phyloP scores from a whole-genome alignment of 2,113 vertebrate genomes.

The Platichthys flesus region DNA sequence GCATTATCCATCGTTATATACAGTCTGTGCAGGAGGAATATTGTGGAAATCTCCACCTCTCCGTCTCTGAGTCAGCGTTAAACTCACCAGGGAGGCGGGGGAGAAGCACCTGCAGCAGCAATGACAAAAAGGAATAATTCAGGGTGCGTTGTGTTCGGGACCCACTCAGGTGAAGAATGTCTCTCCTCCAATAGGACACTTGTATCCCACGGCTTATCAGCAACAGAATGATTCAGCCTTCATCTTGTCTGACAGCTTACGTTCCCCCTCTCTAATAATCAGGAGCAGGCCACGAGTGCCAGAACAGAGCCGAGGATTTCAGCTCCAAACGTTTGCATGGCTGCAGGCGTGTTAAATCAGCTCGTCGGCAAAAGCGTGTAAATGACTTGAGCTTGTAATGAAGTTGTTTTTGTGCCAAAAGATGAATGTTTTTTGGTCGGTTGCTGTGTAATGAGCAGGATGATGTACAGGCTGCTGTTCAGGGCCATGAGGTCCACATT shows the following conservation, averaged over 20 bases:
- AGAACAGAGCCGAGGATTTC: neutral
- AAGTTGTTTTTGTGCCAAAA: slow-evolving; percentile 36
- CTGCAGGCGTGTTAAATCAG: slow-evolving; percentile 19
- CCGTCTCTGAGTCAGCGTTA: neutral
- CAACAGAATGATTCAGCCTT: neutral
- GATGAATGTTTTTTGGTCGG: slow-evolving; percentile 39
- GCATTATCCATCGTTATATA: too few species aligned
- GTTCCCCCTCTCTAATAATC: neutral
- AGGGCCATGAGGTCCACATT: slow-evolving; percentile 3
- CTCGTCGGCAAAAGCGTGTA: slow-evolving; percentile 26
- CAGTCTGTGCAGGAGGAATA: too few species aligned
- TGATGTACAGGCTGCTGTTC: slow-evolving; percentile 39
- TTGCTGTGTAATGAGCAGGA: slow-evolving; percentile 22
- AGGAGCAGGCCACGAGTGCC: neutral
- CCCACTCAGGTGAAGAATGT: neutral
- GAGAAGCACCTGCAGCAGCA: neutral
- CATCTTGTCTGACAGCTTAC: neutral
- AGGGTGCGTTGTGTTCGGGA: neutral
- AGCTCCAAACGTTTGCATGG: slow-evolving; percentile 13
- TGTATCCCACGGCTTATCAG: neutral
- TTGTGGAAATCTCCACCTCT: too few species aligned
- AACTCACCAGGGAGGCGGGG: neutral
- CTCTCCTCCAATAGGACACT: slow-evolving; percentile 11
- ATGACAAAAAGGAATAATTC: neutral
- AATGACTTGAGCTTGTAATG: slow-evolving; percentile 36